A percentile compares a stretch with the other conserved stretches of the same genome.
These are phyloP conservation scores for Tethya wilhelma DNA, from an alignment of 37 sponge, comb jelly and placozoan species.

Conservation along the genomic window DNA sequence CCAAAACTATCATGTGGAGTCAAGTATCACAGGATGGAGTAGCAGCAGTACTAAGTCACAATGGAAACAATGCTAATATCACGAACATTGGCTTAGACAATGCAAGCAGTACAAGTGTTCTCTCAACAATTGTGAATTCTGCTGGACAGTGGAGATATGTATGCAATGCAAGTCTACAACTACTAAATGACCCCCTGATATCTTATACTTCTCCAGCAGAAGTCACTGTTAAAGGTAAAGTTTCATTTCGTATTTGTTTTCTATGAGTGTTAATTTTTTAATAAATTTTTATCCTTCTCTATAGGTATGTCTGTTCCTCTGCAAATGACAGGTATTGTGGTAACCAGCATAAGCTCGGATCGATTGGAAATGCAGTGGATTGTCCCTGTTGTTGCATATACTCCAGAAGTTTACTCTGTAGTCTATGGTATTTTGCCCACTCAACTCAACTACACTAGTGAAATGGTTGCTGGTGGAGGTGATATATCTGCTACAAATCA, in stretches of 20 bases:
- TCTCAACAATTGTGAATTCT: neutral
- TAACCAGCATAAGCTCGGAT: neutral
- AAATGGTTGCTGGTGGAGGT: neutral
- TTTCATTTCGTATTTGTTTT: neutral
- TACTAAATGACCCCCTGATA: constrained; percentile 1
- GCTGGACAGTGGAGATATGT: neutral
- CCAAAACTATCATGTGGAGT: neutral
- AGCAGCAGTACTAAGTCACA: neutral
- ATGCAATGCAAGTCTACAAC: neutral
- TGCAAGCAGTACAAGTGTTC: constrained; percentile 23
- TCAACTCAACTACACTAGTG: neutral
- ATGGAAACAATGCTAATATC: neutral
- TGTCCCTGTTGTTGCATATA: constrained; percentile 7
- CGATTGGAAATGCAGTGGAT: constrained; percentile 8
- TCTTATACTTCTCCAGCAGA: neutral
- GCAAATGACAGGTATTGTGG: neutral
- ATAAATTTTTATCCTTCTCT: neutral
- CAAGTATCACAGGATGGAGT: neutral
- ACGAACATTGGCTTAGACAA: neutral
- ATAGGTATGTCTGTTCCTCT: constrained; percentile 3
- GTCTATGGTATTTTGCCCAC: constrained; percentile 13
- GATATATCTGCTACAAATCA: constrained; percentile 7
- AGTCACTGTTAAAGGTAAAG: constrained; percentile 1
- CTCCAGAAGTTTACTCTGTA: constrained; percentile 19
- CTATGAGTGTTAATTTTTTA: no score